Conservation (phyloP, 2,797 vertebrate species). For the Myiotriccus ornatus region DNA sequence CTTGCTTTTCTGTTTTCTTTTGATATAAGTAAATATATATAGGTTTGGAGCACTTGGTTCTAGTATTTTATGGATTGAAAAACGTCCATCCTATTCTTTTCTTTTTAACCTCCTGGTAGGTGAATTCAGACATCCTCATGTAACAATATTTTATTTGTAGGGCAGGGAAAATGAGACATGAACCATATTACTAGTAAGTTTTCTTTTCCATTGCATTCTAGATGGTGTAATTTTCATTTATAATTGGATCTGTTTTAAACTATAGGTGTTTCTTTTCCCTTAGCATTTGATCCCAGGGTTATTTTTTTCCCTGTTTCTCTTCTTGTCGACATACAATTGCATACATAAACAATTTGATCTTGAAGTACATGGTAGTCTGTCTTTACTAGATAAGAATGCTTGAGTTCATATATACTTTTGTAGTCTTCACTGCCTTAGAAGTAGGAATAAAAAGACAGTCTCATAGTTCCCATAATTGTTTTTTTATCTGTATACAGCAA, state of each 20-base stretch:
- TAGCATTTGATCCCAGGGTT: background rate
- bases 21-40: background rate
- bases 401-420: background rate
- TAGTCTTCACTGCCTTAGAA: background rate
- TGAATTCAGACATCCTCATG: background rate
- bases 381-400: background rate
- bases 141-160: background rate
- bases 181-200: background rate
- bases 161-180: background rate
- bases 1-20: background rate
- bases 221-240: background rate
- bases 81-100: background rate
- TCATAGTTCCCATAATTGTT: background rate
- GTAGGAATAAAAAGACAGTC: background rate
- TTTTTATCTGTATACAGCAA: background rate
- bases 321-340: background rate
- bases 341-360: background rate
- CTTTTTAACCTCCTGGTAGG: background rate
- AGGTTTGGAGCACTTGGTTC: background rate
- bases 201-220: background rate
- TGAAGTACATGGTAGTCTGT: background rate
- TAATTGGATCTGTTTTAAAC: background rate
- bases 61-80: background rate
- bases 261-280: background rate
- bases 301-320: background rate